These are phyloP conservation scores for Pherbina coryleti DNA, from an alignment of 2,888 invertebrate genomes.

Conservation along the genomic window DNA sequence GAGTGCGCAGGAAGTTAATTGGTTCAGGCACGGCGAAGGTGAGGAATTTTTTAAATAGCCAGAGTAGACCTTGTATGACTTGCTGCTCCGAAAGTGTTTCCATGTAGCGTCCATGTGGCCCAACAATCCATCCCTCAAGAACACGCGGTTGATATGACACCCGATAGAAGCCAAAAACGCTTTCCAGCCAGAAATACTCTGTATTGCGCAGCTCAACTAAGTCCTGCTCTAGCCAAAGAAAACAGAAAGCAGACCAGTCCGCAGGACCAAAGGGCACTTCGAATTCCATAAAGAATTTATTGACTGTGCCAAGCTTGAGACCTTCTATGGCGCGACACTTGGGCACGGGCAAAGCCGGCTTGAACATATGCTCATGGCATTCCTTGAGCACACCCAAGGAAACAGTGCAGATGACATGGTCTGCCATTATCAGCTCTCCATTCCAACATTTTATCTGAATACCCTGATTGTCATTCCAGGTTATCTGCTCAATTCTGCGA, in stretches of 20 bases:
- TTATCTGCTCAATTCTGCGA: conserved; percentile 44
- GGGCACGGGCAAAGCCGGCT: conserved; percentile 69
- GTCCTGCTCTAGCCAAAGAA: conserved; percentile 63
- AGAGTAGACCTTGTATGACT: conserved; percentile 42
- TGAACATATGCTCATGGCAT: conserved; percentile 65
- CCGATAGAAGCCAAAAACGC: conserved; percentile 48
- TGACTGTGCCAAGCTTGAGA: conserved; percentile 74
- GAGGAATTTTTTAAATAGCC: conserved; percentile 48
- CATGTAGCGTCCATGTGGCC: conserved; percentile 49
- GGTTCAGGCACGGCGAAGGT: conserved; percentile 41
- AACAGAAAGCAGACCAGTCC: conserved; percentile 68
- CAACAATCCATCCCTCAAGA: conserved; percentile 75
- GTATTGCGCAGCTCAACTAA: conserved; percentile 59
- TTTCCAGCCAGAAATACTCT: conserved; percentile 52
- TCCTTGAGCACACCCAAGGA: conserved; percentile 75
- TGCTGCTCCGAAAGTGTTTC: conserved; percentile 43
- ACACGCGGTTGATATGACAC: conserved; percentile 59
- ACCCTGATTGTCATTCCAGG: conserved; percentile 36
- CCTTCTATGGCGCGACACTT: conserved; percentile 72
- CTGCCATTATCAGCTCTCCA: conserved; percentile 44
- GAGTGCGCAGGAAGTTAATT: conserved; percentile 64
- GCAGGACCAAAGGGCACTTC: conserved; percentile 35
- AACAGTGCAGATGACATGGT: conserved; percentile 69
- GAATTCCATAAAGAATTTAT: conserved; percentile 76
- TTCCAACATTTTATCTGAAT: conserved; percentile 61